Base-by-base conservation (phyloP, 1,140 invertebrate genomes). In the Drosophila azteca region DNA sequence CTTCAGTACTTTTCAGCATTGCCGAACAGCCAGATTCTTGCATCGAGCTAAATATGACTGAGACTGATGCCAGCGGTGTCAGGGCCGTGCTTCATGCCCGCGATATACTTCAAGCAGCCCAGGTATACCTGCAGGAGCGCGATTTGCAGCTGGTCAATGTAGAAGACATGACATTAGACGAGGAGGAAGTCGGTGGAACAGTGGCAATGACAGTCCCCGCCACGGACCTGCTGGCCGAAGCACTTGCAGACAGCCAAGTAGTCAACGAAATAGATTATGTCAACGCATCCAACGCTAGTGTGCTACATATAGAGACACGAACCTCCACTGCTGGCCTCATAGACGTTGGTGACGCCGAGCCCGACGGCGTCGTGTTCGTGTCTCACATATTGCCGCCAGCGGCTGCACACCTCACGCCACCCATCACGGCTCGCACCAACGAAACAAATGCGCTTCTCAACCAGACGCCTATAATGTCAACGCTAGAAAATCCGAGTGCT, bases 401-500 rank as follows among this genome's bases (percentile, higher is more conserved):
- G 13, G 35, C 65, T 2, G 58, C 74, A 1, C 78, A 84, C 20
- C 35, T 85, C 22, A 89, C 89, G 17, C 89, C 85, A 11, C 90
- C 90, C 0, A 77, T 79, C 1, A 77, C 78, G 11, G 90, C 90
- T 11, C 62, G 72, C 6, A 91, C 83, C n/a, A 91, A 72, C 1
- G 95, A 96, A 82, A 96, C 96, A 0, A 96, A 95, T 45, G 93
- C 94, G 0, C 94, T 95, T 1, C 92, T 96, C 9, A 95, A 95
- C 89, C 95, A 95, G 82, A 95, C 90, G 29, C 91, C 96, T 0
- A 96, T 96, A 7, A 96, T 96, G 96, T 95, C 95, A 0, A 95
- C 95, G 0, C 90, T 96, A 9, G 96, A 96, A 88, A 93, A 95
- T 5, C 95, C 95, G 0, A 85, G 72, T 24, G 48, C 52, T 0